phyloP scores from a whole-genome alignment of 2,797 vertebrate species.

The Pteronotus mesoamericanus region DNA sequence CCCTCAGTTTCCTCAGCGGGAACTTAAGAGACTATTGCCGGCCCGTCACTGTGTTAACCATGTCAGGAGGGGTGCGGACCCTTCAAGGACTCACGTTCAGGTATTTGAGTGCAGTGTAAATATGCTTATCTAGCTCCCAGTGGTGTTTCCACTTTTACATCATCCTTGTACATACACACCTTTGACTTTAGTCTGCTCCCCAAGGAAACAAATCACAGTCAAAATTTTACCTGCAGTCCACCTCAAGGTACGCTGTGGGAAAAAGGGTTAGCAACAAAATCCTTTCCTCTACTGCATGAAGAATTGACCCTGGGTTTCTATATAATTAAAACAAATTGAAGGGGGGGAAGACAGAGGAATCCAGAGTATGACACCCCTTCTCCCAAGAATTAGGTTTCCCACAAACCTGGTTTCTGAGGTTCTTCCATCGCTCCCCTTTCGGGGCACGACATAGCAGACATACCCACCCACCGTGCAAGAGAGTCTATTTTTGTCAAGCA shows the following conservation, averaged over 20 bases:
- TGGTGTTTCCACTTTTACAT: background rate
- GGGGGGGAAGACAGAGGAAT: background rate
- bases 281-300: background rate
- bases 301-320: background rate
- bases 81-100: background rate
- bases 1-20: background rate
- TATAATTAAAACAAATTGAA: background rate
- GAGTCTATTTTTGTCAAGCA: background rate
- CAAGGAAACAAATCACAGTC: background rate
- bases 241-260: background rate
- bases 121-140: background rate
- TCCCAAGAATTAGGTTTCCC: background rate
- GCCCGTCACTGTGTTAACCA: background rate
- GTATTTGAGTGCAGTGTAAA: background rate
- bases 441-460: background rate
- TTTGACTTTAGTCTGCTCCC: background rate
- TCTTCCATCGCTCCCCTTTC: background rate
- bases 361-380: background rate
- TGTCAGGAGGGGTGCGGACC: accelerated
- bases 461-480: accelerated
- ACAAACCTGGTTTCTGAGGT: background rate
- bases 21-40: background rate
- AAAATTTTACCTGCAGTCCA: background rate
- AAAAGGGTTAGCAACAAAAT: background rate
- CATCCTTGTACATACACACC: background rate